Conservation (phyloP, 2,113 vertebrate genomes). For the Echinops telfairi region DNA sequence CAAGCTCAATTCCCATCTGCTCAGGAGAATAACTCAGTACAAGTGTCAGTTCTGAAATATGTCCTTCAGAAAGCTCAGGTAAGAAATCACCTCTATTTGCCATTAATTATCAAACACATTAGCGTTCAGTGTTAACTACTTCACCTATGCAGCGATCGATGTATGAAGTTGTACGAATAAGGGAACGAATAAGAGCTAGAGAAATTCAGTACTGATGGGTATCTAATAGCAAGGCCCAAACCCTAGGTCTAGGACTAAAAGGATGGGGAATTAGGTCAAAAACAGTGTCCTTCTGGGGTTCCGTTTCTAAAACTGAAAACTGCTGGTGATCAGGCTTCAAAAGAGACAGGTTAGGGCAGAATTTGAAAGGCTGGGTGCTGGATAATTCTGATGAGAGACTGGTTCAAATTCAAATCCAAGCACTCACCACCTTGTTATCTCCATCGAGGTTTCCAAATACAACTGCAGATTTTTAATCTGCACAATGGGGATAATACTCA, state of each 20-base stretch:
- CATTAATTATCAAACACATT: conserved; percentile 63
- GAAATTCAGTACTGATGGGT: not conserved
- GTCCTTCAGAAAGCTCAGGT: conserved; percentile 46
- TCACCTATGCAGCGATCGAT: conserved; percentile 9
- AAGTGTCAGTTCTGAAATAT: conserved; percentile 53
- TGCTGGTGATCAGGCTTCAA: not conserved
- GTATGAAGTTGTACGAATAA: not conserved
- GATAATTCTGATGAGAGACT: not conserved
- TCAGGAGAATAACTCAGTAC: conserved; percentile 55
- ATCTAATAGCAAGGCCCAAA: not conserved
- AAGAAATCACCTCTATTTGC: conserved; percentile 50
- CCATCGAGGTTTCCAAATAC: not conserved
- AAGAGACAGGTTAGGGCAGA: not conserved
- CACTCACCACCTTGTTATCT: not conserved
- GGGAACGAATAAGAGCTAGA: not conserved
- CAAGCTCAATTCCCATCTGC: conserved; percentile 56
- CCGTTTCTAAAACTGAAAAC: not conserved
- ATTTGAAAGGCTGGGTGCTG: not conserved
- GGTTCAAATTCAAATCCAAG: conserved; percentile 2
- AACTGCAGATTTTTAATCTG: not conserved
- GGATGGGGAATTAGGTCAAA: not conserved
- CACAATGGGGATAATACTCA: not conserved
- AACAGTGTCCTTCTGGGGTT: not conserved
- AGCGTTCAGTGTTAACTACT: conserved; percentile 44
- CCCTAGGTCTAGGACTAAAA: not conserved